A percentile compares a stretch with the other conserved stretches of the same genome.
phyloP scores from a whole-genome alignment of 2,888 invertebrate species.

The Tillus elongatus region DNA sequence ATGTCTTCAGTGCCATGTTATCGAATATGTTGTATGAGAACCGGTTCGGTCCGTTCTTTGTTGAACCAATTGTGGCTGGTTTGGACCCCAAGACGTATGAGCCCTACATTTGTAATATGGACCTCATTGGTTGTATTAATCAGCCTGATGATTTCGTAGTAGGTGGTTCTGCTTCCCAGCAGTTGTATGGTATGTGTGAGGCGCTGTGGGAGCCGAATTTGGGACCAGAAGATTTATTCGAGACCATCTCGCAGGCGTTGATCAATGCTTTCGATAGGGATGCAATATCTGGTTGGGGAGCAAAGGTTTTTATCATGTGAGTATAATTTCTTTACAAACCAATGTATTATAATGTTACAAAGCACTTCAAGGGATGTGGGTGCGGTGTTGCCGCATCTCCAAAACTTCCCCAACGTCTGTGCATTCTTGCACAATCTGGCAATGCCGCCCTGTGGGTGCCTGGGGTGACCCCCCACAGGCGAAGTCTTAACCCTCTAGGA shows the following conservation, averaged over 20 bases:
- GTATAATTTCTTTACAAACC: constrained; percentile 27
- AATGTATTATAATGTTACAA: too few species aligned
- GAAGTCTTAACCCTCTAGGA: too few species aligned
- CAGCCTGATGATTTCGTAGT: constrained; percentile 94
- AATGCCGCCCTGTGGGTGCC: background rate
- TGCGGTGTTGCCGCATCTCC: too few species aligned
- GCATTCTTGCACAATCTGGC: too few species aligned
- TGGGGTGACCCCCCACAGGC: too few species aligned
- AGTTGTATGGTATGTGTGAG: constrained; percentile 94
- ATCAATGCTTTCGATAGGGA: constrained; percentile 95
- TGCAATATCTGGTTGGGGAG: constrained; percentile 98
- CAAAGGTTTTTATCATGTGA: constrained; percentile 86
- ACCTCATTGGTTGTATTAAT: constrained; percentile 87
- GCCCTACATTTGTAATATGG: constrained; percentile 90
- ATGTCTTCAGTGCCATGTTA: constrained; percentile 85
- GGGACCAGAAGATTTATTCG: constrained; percentile 87
- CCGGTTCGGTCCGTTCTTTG: constrained; percentile 95
- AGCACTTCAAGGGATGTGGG: too few species aligned
- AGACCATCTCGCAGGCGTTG: constrained; percentile 90
- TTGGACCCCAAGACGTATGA: constrained; percentile 74
- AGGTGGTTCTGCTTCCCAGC: constrained; percentile 86
- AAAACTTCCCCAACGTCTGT: too few species aligned
- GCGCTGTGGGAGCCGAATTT: constrained; percentile 87
- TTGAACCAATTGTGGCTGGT: constrained; percentile 94
- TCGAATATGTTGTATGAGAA: constrained; percentile 93